phyloP scores from a whole-genome alignment of 2,797 vertebrate species.

The Sarcoramphus papa region DNA sequence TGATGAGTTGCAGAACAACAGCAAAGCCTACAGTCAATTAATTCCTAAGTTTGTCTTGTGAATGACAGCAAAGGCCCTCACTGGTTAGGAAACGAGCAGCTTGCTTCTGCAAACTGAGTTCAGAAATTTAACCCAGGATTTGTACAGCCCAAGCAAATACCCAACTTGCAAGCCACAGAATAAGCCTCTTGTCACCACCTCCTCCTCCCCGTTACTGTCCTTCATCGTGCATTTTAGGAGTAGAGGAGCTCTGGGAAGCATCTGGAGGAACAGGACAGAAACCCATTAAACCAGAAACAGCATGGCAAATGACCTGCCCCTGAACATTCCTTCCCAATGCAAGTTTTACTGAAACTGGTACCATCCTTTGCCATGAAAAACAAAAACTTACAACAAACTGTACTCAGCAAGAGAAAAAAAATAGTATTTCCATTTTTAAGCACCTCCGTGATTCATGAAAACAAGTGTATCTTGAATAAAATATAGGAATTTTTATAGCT shows the following conservation, averaged over 20 bases:
- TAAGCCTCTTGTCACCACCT: not conserved
- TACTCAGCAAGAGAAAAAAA: not conserved
- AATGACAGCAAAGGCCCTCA: not conserved
- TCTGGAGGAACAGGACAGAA: not conserved
- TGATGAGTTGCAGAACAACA: not conserved
- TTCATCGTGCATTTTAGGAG: fast-evolving
- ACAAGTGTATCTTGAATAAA: not conserved
- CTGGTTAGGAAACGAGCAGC: not conserved
- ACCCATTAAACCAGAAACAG: too few species aligned
- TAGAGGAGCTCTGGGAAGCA: not conserved
- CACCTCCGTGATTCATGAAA: not conserved
- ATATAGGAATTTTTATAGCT: not conserved
- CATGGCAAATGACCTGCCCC: not conserved
- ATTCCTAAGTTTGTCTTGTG: not conserved
- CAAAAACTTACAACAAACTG: not conserved
- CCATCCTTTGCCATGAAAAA: not conserved
- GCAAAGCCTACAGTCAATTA: not conserved
- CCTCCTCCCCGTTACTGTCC: not conserved
- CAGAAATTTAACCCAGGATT: not conserved
- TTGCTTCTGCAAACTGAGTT: not conserved
- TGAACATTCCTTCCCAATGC: not conserved
- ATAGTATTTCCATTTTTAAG: not conserved
- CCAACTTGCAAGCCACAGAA: not conserved
- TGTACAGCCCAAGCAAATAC: not conserved
- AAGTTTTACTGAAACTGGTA: not conserved